Evolutionary conservation across 2,113 vertebrate genomes (phyloP), one percentile per base, ranked within the genome.

Genomic region (Oplegnathus fasciatus): DNA sequence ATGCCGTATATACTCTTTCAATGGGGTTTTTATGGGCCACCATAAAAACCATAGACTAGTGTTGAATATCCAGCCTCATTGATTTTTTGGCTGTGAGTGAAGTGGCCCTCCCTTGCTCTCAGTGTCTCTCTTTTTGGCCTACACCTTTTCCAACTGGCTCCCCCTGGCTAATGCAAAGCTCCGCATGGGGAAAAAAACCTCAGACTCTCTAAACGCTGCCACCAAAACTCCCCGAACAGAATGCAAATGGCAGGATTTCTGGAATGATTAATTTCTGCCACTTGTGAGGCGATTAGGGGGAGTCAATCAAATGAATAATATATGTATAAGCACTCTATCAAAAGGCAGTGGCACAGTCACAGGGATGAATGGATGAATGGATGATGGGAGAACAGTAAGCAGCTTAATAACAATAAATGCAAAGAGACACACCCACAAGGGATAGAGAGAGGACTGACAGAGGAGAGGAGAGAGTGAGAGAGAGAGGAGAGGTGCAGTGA

Each of bases 291-390:
- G 89, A 94, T 93, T 92, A 93, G 64, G 52, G n/a, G 57, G 66
- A 94, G 88, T 90, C 93, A 91, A 91, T 94, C 92, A 90, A 86
- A 93, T 93, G 87, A 94, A 94, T 93, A 93, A 92, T 91, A 88
- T 86, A 93, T 92, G 82, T 82, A 74, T 61, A 65, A 83, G 86
- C 13, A 13, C 75, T 89, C 80, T 71, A 78, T 92, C 88, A 89
- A 74, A 86, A 84, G 61, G 80, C 83, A 65, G 85, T 11, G 66
- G 82, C 50, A 61, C 75, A 55, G 82, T 73, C 58, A 20, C 20
- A 50, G 71, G 70, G 76, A 72, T 61, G 79, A 75, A 73, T n/a
- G 70, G 76, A 72, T 61, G 79, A 75, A 73, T n/a, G 54, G 82
- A 77, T 80, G 83, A 83, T 4, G 77, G 68, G 67, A 72, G 79